Conservation (phyloP, 2,113 vertebrate species). For the Pterocles gutturalis region DNA sequence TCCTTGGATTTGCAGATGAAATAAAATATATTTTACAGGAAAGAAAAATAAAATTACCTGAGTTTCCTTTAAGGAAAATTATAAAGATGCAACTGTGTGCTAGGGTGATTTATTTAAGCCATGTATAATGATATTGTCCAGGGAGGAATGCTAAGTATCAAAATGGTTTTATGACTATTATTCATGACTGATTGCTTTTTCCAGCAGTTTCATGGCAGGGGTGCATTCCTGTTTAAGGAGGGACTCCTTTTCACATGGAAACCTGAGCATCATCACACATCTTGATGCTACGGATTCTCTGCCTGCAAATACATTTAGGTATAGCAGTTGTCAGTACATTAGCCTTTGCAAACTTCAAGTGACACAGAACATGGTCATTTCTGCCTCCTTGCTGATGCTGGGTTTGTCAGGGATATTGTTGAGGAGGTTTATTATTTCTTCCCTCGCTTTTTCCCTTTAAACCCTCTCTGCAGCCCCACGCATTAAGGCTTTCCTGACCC, state of each 20-base stretch:
- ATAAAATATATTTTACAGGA: background rate
- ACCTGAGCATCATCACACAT: background rate
- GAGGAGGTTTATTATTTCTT: background rate
- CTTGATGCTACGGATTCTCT: background rate
- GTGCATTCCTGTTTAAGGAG: background rate
- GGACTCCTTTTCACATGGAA: background rate
- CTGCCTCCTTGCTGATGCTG: background rate
- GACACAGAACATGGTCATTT: background rate
- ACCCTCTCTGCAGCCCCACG: background rate
- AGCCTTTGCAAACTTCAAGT: background rate
- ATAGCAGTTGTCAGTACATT: background rate
- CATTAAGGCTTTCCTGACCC: background rate
- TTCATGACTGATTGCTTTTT: background rate
- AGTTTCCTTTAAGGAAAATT: background rate
- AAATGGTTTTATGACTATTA: background rate
- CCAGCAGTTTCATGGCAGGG: background rate
- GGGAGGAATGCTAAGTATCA: background rate
- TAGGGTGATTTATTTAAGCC: background rate
- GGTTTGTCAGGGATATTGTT: background rate
- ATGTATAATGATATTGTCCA: background rate
- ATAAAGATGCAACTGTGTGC: background rate
- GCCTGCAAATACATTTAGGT: background rate
- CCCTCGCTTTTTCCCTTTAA: background rate
- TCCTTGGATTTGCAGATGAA: background rate
- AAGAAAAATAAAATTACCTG: background rate